Percentiles rank a stretch among this genome's conserved stretches.
phyloP scores from a whole-genome alignment of 2,113 vertebrate genomes.

The Larimichthys crocea region DNA sequence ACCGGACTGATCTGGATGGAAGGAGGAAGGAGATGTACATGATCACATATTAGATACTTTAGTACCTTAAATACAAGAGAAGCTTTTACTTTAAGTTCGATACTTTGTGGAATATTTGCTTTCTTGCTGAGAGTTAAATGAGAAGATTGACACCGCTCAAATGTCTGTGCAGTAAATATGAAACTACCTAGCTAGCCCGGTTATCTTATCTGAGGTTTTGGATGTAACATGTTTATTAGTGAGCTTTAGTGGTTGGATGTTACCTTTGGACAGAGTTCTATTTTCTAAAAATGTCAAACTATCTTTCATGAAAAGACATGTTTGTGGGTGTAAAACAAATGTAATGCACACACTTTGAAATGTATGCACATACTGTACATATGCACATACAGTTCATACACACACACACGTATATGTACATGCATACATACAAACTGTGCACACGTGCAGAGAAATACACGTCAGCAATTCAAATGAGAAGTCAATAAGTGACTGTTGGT shows the following conservation, averaged over 20 bases:
- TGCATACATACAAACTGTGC: slow-evolving; percentile 3
- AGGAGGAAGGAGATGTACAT: slow-evolving; percentile 6
- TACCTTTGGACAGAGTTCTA: background rate
- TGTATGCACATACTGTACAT: slow-evolving; percentile 7
- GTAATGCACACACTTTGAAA: slow-evolving; percentile 7
- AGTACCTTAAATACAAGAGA: background rate
- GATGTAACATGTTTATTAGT: background rate
- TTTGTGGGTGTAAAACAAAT: background rate
- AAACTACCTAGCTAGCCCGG: background rate
- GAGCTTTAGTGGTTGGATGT: background rate
- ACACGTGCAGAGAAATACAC: slow-evolving; percentile 42
- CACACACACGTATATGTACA: slow-evolving; percentile 7
- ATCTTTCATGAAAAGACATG: background rate
- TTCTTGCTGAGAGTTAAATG: slow-evolving; percentile 8
- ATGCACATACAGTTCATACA: background rate
- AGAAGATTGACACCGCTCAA: background rate
- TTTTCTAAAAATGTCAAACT: slow-evolving; percentile 3
- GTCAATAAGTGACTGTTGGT: slow-evolving; percentile 40
- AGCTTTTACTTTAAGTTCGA: background rate
- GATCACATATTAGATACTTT: background rate
- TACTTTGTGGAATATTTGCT: background rate
- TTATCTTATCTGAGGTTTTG: background rate
- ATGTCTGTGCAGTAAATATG: background rate
- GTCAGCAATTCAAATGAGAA: slow-evolving; percentile 15
- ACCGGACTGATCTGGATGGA: slow-evolving; percentile 88